These are phyloP conservation scores for Drosophila paulistorum DNA, from an alignment of 1,140 invertebrate genomes.

Conservation along the genomic window DNA sequence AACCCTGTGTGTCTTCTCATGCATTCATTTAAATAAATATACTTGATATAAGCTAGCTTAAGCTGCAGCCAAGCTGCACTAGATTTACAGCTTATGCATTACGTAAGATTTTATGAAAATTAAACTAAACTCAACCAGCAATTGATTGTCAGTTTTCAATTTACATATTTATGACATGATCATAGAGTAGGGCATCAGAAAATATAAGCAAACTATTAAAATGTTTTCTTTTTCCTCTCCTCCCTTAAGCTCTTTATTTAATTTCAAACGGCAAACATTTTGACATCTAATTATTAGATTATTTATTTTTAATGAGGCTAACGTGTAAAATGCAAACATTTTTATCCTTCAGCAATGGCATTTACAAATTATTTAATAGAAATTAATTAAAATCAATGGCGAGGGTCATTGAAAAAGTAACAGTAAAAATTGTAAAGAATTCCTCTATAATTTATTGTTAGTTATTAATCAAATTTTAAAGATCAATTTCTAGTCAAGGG, in stretches of 20 bases:
- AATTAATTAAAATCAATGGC: too few relatives aligned
- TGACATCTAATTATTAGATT: background rate
- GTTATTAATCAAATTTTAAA: too few relatives aligned
- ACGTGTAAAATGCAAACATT: too few relatives aligned
- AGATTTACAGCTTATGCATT: constrained; percentile 35
- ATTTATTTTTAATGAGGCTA: background rate
- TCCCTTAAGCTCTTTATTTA: background rate
- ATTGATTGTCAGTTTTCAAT: constrained; percentile 35
- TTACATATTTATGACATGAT: constrained; percentile 29
- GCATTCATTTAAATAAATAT: constrained; percentile 60
- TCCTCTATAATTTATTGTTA: too few relatives aligned
- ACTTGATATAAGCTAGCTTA: constrained; percentile 22
- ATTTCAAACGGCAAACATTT: background rate
- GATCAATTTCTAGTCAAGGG: too few relatives aligned
- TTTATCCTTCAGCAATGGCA: too few relatives aligned
- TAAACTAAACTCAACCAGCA: constrained; percentile 8
- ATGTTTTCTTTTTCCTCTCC: too few relatives aligned
- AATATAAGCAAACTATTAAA: background rate
- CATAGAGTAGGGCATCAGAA: too few relatives aligned
- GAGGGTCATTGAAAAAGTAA: too few relatives aligned
- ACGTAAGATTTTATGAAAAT: constrained; percentile 32
- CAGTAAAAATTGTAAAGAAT: too few relatives aligned
- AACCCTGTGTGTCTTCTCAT: constrained; percentile 2
- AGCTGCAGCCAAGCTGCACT: constrained; percentile 11
- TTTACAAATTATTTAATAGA: too few relatives aligned